Conservation (phyloP, 2,113 vertebrate species). For the Rhynchopsitta pachyrhyncha region DNA sequence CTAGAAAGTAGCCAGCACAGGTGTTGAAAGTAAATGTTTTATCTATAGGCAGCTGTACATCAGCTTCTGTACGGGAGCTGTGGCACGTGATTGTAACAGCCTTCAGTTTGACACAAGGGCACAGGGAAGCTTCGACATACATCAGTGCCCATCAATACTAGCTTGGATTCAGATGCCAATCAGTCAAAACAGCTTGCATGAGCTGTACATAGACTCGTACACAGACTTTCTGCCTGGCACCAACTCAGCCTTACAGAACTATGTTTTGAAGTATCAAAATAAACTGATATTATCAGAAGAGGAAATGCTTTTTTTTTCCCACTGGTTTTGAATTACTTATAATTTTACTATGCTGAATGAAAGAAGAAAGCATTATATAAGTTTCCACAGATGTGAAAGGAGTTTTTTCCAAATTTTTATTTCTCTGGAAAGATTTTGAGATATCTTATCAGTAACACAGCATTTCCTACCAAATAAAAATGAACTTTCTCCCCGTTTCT, state of each 20-base stretch:
- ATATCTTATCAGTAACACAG: not conserved
- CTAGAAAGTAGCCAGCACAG: not conserved
- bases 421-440: not conserved
- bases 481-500: not conserved
- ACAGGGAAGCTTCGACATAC: not conserved
- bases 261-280: not conserved
- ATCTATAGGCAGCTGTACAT: not conserved
- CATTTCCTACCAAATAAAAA: not conserved
- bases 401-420: not conserved
- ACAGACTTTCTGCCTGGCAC: not conserved
- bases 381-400: not conserved
- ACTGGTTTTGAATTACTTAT: not conserved
- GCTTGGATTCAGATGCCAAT: not conserved
- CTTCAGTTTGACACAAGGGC: not conserved
- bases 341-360: not conserved
- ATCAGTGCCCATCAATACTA: not conserved
- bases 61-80: not conserved
- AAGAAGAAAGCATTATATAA: not conserved
- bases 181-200: not conserved
- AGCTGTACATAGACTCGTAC: not conserved
- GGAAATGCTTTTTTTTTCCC: not conserved
- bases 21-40: constrained; percentile 43
- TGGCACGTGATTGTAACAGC: not conserved
- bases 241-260: not conserved
- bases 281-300: not conserved